Percentiles rank a stretch among this genome's conserved stretches.
These are phyloP conservation scores for Tichodroma muraria DNA, from an alignment of 2,113 vertebrate species.

Conservation along the genomic window DNA sequence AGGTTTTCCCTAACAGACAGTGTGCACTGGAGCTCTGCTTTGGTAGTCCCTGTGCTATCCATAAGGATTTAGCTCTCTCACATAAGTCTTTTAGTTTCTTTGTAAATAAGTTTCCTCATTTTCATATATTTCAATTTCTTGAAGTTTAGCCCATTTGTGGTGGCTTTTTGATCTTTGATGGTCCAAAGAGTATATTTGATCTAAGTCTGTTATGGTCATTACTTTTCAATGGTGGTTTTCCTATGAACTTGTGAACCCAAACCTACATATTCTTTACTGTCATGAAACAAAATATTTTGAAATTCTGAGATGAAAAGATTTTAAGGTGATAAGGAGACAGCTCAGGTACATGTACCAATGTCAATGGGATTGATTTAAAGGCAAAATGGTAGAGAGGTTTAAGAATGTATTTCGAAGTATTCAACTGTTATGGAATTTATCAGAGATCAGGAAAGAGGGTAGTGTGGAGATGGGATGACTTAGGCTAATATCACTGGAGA, in stretches of 20 bases:
- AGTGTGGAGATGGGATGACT: neutral
- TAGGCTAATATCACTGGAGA: neutral
- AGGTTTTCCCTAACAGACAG: neutral
- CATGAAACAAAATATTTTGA: neutral
- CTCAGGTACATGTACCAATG: neutral
- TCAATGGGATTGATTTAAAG: neutral
- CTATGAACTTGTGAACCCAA: neutral
- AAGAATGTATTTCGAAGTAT: neutral
- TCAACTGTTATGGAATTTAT: neutral
- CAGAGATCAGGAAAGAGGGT: neutral
- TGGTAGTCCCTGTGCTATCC: neutral
- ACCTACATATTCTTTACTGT: neutral
- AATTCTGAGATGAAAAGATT: neutral
- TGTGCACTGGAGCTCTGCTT: neutral
- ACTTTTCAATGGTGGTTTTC: neutral
- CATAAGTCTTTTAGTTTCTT: neutral
- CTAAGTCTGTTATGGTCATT: neutral
- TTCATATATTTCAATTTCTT: neutral
- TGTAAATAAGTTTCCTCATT: neutral
- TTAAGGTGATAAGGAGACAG: neutral
- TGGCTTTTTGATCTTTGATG: neutral
- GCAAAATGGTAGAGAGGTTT: neutral
- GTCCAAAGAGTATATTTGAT: neutral
- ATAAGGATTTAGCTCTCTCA: neutral
- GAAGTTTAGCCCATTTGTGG: neutral